These are phyloP conservation scores for Aeoliscus strigatus DNA, from an alignment of 2,797 vertebrate species.

Conservation along the genomic window DNA sequence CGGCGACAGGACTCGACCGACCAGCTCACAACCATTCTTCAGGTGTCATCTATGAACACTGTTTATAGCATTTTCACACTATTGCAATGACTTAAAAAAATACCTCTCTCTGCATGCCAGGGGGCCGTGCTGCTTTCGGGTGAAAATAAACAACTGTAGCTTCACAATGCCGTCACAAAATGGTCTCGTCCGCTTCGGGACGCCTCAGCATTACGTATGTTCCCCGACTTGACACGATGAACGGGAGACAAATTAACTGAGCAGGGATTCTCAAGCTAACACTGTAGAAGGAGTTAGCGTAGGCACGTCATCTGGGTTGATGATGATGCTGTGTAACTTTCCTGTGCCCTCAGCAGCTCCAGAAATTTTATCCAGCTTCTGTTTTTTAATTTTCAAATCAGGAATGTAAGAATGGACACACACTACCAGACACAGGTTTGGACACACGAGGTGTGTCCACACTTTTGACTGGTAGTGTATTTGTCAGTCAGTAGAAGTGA, in stretches of 20 bases:
- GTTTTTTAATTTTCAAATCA: slow-evolving; percentile 50
- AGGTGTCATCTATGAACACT: slow-evolving; percentile 58
- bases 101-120: slow-evolving; percentile 78
- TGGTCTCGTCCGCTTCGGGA: slow-evolving; percentile 50
- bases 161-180: slow-evolving; percentile 67
- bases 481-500: slow-evolving; percentile 33
- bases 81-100: slow-evolving; percentile 67
- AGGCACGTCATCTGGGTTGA: slow-evolving; percentile 59
- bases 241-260: slow-evolving; percentile 49
- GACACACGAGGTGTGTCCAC: too few relatives aligned
- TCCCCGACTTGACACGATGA: slow-evolving; percentile 46
- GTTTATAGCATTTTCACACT: slow-evolving; percentile 70
- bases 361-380: slow-evolving; percentile 45
- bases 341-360: slow-evolving; percentile 57
- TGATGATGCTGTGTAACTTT: slow-evolving; percentile 53
- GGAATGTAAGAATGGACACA: slow-evolving; percentile 66
- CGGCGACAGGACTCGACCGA: slow-evolving; percentile 41
- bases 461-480: too few relatives aligned
- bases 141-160: slow-evolving; percentile 69
- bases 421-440: too few relatives aligned
- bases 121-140: slow-evolving; percentile 73
- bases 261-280: slow-evolving; percentile 61
- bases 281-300: slow-evolving; percentile 64
- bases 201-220: slow-evolving; percentile 44
- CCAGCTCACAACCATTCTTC: slow-evolving; percentile 56